phyloP scores from a whole-genome alignment of 2,113 vertebrate species.

The Chionomys nivalis region DNA sequence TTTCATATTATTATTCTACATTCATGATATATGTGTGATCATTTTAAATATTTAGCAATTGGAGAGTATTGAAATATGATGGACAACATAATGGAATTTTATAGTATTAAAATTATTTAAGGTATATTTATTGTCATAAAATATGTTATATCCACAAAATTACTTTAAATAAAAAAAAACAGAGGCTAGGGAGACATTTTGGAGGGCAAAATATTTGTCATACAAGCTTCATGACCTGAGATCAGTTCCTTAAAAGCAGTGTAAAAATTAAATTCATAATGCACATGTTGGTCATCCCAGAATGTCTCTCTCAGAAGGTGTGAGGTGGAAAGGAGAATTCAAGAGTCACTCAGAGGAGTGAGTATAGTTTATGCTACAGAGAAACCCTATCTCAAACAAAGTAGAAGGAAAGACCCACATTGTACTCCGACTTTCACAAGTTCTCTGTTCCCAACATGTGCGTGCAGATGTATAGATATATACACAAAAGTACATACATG shows the following conservation, averaged over 20 bases:
- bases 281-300: not conserved
- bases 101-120: constrained; percentile 12
- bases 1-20: not conserved
- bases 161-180: not conserved
- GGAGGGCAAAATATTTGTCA: not conserved
- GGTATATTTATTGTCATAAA: not conserved
- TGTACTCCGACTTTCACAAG: not conserved
- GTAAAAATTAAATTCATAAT: not conserved
- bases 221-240: not conserved
- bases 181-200: not conserved
- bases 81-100: not conserved
- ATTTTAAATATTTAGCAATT: not conserved
- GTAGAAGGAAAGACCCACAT: not conserved
- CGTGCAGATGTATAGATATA: too few relatives aligned
- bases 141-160: not conserved
- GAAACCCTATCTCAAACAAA: not conserved
- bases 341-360: too few relatives aligned
- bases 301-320: not conserved
- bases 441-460: not conserved
- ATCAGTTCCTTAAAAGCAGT: not conserved
- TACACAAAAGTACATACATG: not conserved
- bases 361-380: too few relatives aligned
- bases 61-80: not conserved
- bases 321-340: not conserved
- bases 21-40: not conserved